Percentiles rank a stretch among this genome's conserved stretches.
Evolutionary conservation across 2,797 vertebrate genomes (phyloP).

Genomic region (Spheniscus humboldti): DNA sequence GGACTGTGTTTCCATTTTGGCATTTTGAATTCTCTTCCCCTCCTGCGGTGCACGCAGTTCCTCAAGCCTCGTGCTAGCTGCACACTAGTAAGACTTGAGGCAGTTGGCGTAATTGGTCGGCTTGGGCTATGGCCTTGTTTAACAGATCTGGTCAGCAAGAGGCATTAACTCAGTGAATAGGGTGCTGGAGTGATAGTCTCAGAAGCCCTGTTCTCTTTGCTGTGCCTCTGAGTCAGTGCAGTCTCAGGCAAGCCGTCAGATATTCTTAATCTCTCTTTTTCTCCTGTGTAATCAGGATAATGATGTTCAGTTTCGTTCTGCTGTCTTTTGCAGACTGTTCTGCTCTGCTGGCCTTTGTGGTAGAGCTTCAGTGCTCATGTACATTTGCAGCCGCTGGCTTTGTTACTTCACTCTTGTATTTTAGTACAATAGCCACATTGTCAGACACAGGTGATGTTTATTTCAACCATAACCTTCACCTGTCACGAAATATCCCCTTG

Average conservation of each 20-base stretch:
- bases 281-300: conserved; percentile 5
- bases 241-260: not conserved
- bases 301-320: not conserved
- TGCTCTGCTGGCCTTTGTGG: not conserved
- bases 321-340: not conserved
- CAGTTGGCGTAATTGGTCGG: not conserved
- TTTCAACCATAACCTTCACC: not conserved
- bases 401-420: not conserved
- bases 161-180: not conserved
- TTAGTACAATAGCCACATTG: not conserved
- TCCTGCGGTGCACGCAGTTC: not conserved
- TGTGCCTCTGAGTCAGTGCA: not conserved
- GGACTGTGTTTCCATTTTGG: not conserved
- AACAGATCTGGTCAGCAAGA: conserved; percentile 3
- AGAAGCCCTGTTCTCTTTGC: not conserved
- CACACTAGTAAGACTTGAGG: not conserved
- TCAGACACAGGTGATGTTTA: not conserved
- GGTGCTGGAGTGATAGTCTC: not conserved
- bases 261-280: not conserved
- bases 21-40: not conserved
- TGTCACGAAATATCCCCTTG: not conserved
- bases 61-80: not conserved
- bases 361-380: not conserved
- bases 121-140: not conserved
- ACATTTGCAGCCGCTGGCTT: not conserved